A percentile compares a stretch with the other conserved stretches of the same genome.
Evolutionary conservation across 2,888 invertebrate species (phyloP).

Genomic region (Ormyrus rosae): DNA sequence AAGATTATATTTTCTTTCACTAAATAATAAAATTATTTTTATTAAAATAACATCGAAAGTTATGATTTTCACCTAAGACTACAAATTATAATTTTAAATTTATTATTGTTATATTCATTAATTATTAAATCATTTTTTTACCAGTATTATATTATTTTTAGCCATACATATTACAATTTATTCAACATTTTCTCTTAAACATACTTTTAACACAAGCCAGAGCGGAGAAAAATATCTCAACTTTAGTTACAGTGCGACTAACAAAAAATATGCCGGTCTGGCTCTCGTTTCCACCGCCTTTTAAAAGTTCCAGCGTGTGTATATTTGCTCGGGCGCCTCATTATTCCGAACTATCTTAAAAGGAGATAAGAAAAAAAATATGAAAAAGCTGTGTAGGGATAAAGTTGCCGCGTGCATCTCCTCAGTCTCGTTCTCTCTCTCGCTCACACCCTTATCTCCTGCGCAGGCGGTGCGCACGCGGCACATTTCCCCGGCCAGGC

Average conservation of each 20-base stretch:
- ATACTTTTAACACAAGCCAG: too few species aligned
- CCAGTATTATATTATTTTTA: too few species aligned
- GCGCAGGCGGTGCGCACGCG: constrained; percentile 9
- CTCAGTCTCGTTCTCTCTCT: too few species aligned
- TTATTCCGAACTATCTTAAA: constrained; percentile 34
- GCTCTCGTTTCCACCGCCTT: neutral
- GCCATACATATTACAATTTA: too few species aligned
- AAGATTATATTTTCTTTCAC: neutral
- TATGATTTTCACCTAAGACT: neutral
- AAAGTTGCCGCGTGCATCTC: constrained; percentile 36
- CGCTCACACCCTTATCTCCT: constrained; percentile 16
- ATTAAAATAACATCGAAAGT: neutral
- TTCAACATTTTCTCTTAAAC: too few species aligned
- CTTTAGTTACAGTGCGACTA: too few species aligned
- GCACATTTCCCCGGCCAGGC: constrained; percentile 26
- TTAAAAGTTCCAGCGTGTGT: neutral
- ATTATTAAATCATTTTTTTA: too few species aligned
- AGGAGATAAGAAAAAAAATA: constrained; percentile 1
- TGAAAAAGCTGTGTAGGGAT: neutral
- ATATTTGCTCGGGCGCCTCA: constrained; percentile 7
- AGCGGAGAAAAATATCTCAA: too few species aligned
- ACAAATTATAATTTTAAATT: too few species aligned
- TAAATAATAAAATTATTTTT: neutral
- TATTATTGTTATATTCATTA: too few species aligned
- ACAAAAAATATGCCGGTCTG: constrained; percentile 13